phyloP scores from a whole-genome alignment of 1,140 invertebrate genomes.

The Micrasema minimum region DNA sequence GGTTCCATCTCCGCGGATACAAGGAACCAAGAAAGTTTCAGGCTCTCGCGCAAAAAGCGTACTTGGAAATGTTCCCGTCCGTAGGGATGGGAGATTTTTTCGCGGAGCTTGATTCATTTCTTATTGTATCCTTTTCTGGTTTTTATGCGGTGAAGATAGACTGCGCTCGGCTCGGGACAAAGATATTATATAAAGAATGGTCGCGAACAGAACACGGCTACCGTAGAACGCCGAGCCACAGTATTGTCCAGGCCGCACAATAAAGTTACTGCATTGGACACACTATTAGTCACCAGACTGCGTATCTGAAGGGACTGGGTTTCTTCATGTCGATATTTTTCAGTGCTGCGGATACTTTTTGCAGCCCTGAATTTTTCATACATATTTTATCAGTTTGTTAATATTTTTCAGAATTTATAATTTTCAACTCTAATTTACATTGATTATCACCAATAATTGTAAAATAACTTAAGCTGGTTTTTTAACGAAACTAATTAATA shows the following conservation, averaged over 20 bases:
- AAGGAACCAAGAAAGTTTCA: constrained; percentile 1
- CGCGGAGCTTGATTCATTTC: background rate
- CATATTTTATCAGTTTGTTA: no score
- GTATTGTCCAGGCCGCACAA: constrained; percentile 37
- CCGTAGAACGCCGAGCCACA: constrained; percentile 18
- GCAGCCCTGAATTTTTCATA: no score
- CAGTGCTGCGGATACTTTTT: background rate
- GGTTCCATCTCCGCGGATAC: background rate
- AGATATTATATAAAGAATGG: constrained; percentile 41
- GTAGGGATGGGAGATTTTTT: constrained; percentile 11
- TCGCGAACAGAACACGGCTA: constrained; percentile 37
- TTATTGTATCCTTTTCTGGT: background rate
- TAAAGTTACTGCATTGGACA: background rate
- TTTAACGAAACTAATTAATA: no score
- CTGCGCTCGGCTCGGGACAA: constrained; percentile 11
- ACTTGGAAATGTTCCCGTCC: background rate
- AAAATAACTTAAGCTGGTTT: no score
- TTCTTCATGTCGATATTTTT: constrained; percentile 17
- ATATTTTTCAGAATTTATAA: no score
- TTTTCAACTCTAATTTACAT: no score
- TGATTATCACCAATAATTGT: no score
- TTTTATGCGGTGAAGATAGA: background rate
- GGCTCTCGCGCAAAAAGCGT: background rate
- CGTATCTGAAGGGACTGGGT: constrained; percentile 1
- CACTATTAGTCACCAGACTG: constrained; percentile 24